Percentiles rank a stretch among this genome's conserved stretches.
These are phyloP conservation scores for Drusus annulatus DNA, from an alignment of 1,140 invertebrate species.

Conservation along the genomic window DNA sequence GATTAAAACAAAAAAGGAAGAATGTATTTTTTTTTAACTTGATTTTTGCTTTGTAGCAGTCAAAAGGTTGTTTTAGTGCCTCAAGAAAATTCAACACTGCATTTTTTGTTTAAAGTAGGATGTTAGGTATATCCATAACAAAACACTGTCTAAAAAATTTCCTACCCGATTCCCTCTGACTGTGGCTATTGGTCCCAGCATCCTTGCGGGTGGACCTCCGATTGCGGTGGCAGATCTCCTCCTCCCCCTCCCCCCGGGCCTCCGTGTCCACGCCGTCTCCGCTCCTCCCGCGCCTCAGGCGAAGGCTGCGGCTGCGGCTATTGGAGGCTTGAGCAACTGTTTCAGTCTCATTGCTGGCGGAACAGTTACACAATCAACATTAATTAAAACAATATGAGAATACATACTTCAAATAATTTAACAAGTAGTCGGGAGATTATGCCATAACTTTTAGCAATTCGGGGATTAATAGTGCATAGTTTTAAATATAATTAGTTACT, in stretches of 20 bases:
- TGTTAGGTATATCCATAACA: too few relatives aligned
- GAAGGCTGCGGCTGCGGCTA: slow-evolving; percentile 41
- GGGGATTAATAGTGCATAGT: too few relatives aligned
- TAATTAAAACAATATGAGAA: too few relatives aligned
- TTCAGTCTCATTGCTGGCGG: slow-evolving; percentile 46
- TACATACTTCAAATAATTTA: too few relatives aligned
- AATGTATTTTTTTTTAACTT: too few relatives aligned
- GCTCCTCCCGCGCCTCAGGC: slow-evolving; percentile 42
- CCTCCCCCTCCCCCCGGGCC: neutral
- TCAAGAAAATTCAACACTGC: neutral
- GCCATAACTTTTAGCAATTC: too few relatives aligned
- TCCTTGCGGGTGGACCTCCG: slow-evolving; percentile 37
- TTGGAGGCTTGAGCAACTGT: slow-evolving; percentile 25
- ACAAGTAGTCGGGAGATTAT: too few relatives aligned
- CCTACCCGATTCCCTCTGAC: slow-evolving; percentile 65
- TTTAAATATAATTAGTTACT: too few relatives aligned
- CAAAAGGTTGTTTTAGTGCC: too few relatives aligned
- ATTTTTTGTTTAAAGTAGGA: too few relatives aligned
- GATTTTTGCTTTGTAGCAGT: too few relatives aligned
- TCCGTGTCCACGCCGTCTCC: slow-evolving; percentile 19
- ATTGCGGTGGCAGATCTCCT: neutral
- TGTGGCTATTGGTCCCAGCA: slow-evolving; percentile 55
- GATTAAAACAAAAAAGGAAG: too few relatives aligned
- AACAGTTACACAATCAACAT: neutral
- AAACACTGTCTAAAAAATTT: slow-evolving; percentile 29